Base-by-base conservation (phyloP, 2,797 vertebrate genomes). In the Leptoclinus maculatus region DNA sequence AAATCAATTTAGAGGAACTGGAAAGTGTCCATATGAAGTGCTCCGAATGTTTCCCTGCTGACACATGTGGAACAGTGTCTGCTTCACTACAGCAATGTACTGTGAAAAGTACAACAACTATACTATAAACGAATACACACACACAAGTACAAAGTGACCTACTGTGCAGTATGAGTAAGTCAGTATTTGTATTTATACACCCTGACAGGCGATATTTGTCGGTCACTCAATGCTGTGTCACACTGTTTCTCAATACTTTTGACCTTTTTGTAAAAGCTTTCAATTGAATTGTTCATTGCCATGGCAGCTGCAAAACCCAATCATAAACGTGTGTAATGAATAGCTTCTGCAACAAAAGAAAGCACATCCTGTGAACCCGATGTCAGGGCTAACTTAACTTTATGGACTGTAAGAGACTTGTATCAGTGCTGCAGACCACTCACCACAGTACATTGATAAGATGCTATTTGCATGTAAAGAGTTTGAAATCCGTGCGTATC, bases 1-100 rank as follows among this genome's bases (percentile, higher is more conserved):
- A 82, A 86, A 84, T 81, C 29, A 65, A 81, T 87, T 66, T 69
- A 43, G 56, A 78, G 49, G 56, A 76, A 80, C 53, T 78, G 53
- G 64, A 57, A 75, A 64, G 66, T 76, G 69, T 78, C 76, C 67
- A 65, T 72, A 34, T 60, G 45, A 79, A 76, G 66, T 69, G 65
- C 45, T 79, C 41, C 36, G 29, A 83, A 45, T 41, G 81, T 47
- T 66, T 51, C 27, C 62, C 64, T 39, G 27, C 27, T 66, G 66
- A 78, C 76, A 76, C 34, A 71, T 73, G 38, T 14, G 56, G 10
- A 10, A 21, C 3, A 0, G 12, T 51, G 47, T 71, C 32, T 68
- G 34, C 71, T 60, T 17, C 69, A 56, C 47, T 51, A 47, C 39
- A 77, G 54, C 51, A 41, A 45, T 38, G 34, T 3, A 14, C 8